Conservation (phyloP, 2,888 invertebrate genomes). For the Antheraea assamensis region DNA sequence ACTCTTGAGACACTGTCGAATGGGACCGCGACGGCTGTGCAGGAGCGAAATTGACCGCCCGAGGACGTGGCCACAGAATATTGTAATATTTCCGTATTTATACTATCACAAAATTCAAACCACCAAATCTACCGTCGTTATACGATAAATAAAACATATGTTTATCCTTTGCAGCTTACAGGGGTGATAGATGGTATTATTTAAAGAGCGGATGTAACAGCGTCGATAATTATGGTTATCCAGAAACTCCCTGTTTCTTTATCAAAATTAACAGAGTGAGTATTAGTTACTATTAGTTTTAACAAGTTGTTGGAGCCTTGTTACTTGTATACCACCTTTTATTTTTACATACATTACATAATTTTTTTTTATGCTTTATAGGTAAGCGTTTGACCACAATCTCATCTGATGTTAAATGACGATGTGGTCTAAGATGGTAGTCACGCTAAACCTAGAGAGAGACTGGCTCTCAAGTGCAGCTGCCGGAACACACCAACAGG, state of each 20-base stretch:
- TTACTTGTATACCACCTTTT: background rate
- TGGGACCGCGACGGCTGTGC: too few relatives aligned
- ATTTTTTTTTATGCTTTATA: too few relatives aligned
- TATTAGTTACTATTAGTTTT: background rate
- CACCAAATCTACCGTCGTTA: background rate
- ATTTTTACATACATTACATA: background rate
- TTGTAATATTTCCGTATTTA: too few relatives aligned
- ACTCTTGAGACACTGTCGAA: too few relatives aligned
- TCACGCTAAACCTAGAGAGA: too few relatives aligned
- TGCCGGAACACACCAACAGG: too few relatives aligned
- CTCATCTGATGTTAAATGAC: too few relatives aligned
- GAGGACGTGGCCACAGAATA: too few relatives aligned
- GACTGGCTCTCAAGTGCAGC: too few relatives aligned
- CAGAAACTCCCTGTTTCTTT: constrained; percentile 95
- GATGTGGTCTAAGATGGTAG: too few relatives aligned
- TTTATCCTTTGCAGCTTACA: constrained; percentile 49
- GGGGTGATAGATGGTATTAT: constrained; percentile 41
- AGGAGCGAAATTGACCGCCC: too few relatives aligned
- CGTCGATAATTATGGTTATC: constrained; percentile 92
- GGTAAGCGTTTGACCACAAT: too few relatives aligned
- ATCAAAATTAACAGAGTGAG: constrained; percentile 92
- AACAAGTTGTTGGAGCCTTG: background rate
- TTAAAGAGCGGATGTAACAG: constrained; percentile 82
- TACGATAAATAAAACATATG: background rate
- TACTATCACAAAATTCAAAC: background rate